These are phyloP conservation scores for Linnaemya vulpina DNA, from an alignment of 2,888 invertebrate species.

Conservation along the genomic window DNA sequence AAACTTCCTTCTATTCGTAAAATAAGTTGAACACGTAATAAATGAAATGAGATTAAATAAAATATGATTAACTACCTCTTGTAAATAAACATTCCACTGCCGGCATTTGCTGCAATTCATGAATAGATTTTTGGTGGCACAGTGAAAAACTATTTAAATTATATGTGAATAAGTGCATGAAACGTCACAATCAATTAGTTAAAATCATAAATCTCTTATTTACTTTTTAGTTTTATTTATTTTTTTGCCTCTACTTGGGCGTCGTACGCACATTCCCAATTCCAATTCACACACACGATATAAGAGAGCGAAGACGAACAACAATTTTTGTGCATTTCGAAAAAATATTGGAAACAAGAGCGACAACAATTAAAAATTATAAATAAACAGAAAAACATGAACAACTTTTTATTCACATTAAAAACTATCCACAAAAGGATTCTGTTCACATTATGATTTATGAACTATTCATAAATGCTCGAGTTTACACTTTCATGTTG, in stretches of 20 bases:
- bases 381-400: neutral
- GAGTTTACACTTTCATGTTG: slow-evolving; percentile 33
- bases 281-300: slow-evolving; percentile 11
- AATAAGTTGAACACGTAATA: slow-evolving; percentile 8
- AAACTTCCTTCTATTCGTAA: slow-evolving; percentile 18
- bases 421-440: slow-evolving; percentile 25
- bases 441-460: slow-evolving; percentile 21
- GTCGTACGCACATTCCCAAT: slow-evolving; percentile 31
- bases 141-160: slow-evolving; percentile 35
- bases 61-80: slow-evolving; percentile 60
- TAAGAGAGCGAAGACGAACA: slow-evolving; percentile 4
- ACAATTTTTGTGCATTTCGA: neutral
- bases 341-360: slow-evolving; percentile 16
- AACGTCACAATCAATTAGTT: slow-evolving; percentile 65
- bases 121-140: slow-evolving; percentile 21
- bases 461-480: slow-evolving; percentile 22
- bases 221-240: neutral
- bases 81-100: slow-evolving; percentile 44
- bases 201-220: slow-evolving; percentile 56
- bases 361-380: neutral
- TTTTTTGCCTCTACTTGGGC: no score
- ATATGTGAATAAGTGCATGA: slow-evolving; percentile 47
- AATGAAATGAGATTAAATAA: slow-evolving; percentile 11
- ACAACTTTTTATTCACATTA: neutral
- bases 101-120: slow-evolving; percentile 61